phyloP scores from a whole-genome alignment of 2,888 invertebrate genomes.

The Cantharis rufa region DNA sequence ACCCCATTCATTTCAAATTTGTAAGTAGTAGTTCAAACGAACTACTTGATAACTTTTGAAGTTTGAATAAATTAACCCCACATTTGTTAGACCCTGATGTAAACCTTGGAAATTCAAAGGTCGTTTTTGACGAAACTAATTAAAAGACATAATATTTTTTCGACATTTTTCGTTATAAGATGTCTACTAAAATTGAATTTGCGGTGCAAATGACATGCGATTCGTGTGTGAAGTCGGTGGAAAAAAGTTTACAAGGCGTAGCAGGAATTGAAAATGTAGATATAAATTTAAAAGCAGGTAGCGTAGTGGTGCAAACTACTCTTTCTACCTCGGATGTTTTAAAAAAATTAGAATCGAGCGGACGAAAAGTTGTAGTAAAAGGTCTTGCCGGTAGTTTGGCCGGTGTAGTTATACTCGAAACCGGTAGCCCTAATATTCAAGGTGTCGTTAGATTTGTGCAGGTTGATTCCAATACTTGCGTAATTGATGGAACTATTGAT shows the following conservation, averaged over 20 bases:
- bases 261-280: constrained; percentile 57
- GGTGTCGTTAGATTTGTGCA: constrained; percentile 82
- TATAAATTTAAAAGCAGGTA: constrained; percentile 65
- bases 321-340: constrained; percentile 65
- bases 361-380: constrained; percentile 74
- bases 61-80: not conserved
- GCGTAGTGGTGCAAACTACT: constrained; percentile 70
- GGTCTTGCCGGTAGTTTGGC: constrained; percentile 74
- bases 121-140: not conserved
- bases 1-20: too few relatives aligned
- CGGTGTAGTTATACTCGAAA: constrained; percentile 77
- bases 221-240: constrained; percentile 59
- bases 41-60: not conserved
- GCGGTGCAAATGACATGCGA: constrained; percentile 67
- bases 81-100: not conserved
- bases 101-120: not conserved
- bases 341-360: constrained; percentile 60
- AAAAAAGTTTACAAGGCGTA: constrained; percentile 53
- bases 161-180: too few relatives aligned
- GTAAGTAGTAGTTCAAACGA: not conserved
- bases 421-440: constrained; percentile 55
- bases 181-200: constrained; percentile 64
- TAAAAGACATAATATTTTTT: not conserved
- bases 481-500: constrained; percentile 85
- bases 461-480: constrained; percentile 60